Conservation (phyloP, 2,113 vertebrate species). For the Saimiri boliviensis region DNA sequence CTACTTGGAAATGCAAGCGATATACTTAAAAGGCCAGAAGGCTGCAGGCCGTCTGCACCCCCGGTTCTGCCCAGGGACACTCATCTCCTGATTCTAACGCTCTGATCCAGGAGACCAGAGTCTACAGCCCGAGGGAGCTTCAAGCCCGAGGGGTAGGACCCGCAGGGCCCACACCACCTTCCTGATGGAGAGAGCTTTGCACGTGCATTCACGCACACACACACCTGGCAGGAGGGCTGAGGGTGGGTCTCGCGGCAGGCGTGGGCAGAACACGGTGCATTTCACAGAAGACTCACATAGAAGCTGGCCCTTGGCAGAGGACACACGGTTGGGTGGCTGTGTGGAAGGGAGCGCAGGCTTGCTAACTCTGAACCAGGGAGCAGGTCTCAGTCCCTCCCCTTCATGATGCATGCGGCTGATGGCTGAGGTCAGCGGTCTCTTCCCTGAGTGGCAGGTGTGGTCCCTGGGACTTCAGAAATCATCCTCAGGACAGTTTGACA, state of each 20-base stretch:
- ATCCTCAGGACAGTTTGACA: no score
- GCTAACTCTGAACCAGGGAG: background rate
- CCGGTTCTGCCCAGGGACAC: background rate
- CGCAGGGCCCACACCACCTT: fast-evolving
- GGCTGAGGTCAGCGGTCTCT: background rate
- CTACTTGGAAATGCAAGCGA: background rate
- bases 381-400: fast-evolving
- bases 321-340: background rate
- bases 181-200: background rate
- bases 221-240: fast-evolving
- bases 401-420: background rate
- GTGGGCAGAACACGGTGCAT: background rate
- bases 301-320: background rate
- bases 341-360: fast-evolving
- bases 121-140: fast-evolving
- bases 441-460: conserved; percentile 49
- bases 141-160: background rate
- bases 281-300: background rate
- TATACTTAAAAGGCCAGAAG: background rate
- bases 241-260: background rate
- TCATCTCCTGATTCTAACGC: background rate
- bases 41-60: fast-evolving
- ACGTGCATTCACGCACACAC: fast-evolving
- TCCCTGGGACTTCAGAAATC: background rate
- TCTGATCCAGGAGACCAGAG: background rate